Evolutionary conservation across 2,113 vertebrate genomes (phyloP).

Genomic region (Etheostoma spectabile): DNA sequence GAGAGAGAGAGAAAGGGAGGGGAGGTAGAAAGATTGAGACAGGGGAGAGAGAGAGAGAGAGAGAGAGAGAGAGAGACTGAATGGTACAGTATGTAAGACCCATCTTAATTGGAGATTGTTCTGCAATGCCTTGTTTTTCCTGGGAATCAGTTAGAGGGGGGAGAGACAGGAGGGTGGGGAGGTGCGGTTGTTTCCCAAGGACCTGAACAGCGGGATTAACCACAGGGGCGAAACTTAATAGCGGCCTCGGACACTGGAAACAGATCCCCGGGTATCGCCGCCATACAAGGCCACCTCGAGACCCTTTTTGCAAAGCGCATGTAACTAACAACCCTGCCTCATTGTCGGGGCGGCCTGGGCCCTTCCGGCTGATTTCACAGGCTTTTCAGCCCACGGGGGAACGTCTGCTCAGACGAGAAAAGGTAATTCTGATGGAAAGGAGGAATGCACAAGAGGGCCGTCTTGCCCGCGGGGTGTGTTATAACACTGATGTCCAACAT

Average conservation of each 20-base stretch:
- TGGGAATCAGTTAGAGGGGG: slow-evolving; percentile 73
- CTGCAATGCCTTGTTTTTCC: slow-evolving; percentile 81
- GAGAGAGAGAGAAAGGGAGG: slow-evolving; percentile 35
- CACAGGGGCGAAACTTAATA: slow-evolving; percentile 79
- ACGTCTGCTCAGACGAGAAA: slow-evolving; percentile 69
- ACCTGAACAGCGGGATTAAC: slow-evolving; percentile 86
- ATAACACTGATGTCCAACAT: slow-evolving; percentile 76
- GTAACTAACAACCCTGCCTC: slow-evolving; percentile 76
- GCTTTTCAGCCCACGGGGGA: slow-evolving; percentile 76
- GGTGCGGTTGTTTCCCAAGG: slow-evolving; percentile 82
- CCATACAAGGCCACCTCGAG: slow-evolving; percentile 76
- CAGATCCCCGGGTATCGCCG: slow-evolving; percentile 75
- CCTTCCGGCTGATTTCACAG: slow-evolving; percentile 82
- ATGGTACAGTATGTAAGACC: slow-evolving; percentile 82
- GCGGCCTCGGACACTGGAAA: slow-evolving; percentile 78
- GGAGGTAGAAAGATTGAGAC: slow-evolving; percentile 46
- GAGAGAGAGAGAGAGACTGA: slow-evolving; percentile 42
- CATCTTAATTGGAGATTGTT: slow-evolving; percentile 86
- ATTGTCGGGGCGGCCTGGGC: slow-evolving; percentile 71
- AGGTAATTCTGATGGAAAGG: slow-evolving; percentile 80
- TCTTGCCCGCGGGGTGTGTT: slow-evolving; percentile 72
- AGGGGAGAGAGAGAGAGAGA: slow-evolving; percentile 40
- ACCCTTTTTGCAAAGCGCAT: slow-evolving; percentile 74
- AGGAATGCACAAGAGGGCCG: slow-evolving; percentile 77
- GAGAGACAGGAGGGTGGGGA: slow-evolving; percentile 46